A percentile compares a stretch with the other conserved stretches of the same genome.
These are phyloP conservation scores for Lophura swinhoii DNA, from an alignment of 2,797 vertebrate genomes.

Conservation along the genomic window DNA sequence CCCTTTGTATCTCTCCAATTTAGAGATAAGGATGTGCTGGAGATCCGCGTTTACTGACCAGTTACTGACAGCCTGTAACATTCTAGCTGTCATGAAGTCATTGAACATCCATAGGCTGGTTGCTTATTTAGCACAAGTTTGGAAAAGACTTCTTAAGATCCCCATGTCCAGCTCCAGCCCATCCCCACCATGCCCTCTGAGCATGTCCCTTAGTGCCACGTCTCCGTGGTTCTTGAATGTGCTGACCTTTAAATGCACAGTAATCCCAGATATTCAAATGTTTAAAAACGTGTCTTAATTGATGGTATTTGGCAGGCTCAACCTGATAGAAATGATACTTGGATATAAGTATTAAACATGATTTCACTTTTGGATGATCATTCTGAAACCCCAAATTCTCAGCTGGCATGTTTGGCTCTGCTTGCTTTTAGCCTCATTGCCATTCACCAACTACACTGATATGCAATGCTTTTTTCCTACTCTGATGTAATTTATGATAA, in stretches of 20 bases:
- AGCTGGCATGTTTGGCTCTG: rapidly evolving
- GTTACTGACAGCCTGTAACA: too few relatives aligned
- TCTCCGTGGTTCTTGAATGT: rapidly evolving
- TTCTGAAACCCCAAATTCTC: background rate
- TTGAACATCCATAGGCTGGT: rapidly evolving
- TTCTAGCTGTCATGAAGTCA: background rate
- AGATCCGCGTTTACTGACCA: too few relatives aligned
- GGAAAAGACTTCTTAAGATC: too few relatives aligned
- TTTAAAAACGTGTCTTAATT: background rate
- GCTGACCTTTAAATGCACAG: background rate
- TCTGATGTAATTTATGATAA: background rate
- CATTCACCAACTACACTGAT: background rate
- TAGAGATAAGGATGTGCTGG: too few relatives aligned
- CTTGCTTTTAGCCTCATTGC: background rate
- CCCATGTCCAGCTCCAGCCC: too few relatives aligned
- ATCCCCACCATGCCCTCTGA: too few relatives aligned
- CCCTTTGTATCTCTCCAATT: too few relatives aligned
- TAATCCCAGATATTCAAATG: background rate
- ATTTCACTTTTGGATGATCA: background rate
- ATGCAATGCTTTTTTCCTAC: background rate
- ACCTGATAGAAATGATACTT: background rate
- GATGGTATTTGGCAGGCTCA: background rate
- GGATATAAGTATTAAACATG: background rate
- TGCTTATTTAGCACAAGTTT: background rate
- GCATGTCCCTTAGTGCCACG: too few relatives aligned